Percentiles rank a stretch among this genome's conserved stretches.
These are phyloP conservation scores for Drosophila mulleri DNA, from an alignment of 2,888 invertebrate species.

Conservation along the genomic window DNA sequence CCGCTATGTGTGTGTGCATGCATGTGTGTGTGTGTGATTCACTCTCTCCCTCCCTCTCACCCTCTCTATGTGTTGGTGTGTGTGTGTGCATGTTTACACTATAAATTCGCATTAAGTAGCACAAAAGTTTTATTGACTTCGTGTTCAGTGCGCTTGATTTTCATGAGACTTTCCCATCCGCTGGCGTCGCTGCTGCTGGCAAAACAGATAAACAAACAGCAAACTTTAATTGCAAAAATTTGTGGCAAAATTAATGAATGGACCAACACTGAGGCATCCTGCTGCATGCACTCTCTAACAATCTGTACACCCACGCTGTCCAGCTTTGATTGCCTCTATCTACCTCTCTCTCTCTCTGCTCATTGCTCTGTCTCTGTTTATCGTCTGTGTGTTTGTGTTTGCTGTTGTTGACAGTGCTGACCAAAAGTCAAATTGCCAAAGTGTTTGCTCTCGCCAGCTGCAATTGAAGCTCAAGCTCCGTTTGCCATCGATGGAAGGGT, in stretches of 20 bases:
- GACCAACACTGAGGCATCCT: constrained; percentile 38
- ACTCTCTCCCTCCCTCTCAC: background rate
- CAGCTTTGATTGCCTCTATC: constrained; percentile 7
- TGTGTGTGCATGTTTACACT: constrained; percentile 73
- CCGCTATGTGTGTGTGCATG: constrained; percentile 16
- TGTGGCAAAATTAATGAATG: constrained; percentile 78
- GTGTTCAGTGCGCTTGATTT: constrained; percentile 75
- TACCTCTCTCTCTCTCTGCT: background rate
- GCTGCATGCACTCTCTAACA: constrained; percentile 26
- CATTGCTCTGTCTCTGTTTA: constrained; percentile 2
- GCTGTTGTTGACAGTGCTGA: constrained; percentile 76
- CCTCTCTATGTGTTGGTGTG: background rate
- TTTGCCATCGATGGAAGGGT: constrained; percentile 34
- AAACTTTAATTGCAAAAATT: constrained; percentile 80
- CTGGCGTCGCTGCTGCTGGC: constrained; percentile 18
- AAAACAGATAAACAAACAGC: constrained; percentile 78
- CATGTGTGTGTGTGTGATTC: background rate
- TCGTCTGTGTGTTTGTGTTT: constrained; percentile 35
- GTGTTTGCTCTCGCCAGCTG: constrained; percentile 70
- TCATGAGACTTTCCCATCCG: constrained; percentile 44
- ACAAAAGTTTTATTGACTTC: constrained; percentile 80
- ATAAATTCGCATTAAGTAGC: constrained; percentile 81
- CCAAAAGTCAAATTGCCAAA: constrained; percentile 80
- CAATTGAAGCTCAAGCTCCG: constrained; percentile 44
- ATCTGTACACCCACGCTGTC: constrained; percentile 5